These are phyloP conservation scores for Chaetops frenatus DNA, from an alignment of 2,113 vertebrate species.

Conservation along the genomic window DNA sequence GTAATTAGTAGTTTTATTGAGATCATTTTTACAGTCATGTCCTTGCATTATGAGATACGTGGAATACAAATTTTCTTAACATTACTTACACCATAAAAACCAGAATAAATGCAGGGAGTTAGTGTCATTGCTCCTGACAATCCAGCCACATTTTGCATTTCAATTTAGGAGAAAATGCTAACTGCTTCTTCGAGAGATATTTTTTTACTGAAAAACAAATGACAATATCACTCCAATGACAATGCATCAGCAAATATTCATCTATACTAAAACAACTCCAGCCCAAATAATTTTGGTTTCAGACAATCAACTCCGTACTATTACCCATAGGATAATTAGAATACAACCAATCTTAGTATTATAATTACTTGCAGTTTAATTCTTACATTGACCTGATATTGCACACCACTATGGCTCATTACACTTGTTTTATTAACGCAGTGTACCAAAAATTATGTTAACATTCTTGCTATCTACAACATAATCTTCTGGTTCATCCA, in stretches of 20 bases:
- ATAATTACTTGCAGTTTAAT: conserved; percentile 53
- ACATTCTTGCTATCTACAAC: conserved; percentile 25
- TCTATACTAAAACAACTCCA: not conserved
- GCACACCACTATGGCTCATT: conserved; percentile 46
- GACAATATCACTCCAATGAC: not conserved
- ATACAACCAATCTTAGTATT: conserved; percentile 38
- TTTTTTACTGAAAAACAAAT: not conserved
- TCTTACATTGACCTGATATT: conserved; percentile 39
- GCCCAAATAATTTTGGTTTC: conserved; percentile 9
- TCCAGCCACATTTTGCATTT: not conserved
- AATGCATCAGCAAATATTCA: not conserved
- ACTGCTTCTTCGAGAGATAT: not conserved
- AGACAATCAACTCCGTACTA: not conserved
- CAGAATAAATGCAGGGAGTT: not conserved
- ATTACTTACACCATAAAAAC: not conserved
- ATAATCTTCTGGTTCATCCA: conserved; percentile 35
- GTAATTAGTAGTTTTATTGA: not conserved
- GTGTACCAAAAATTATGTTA: conserved; percentile 48
- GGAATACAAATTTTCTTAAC: not conserved
- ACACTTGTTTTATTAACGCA: conserved; percentile 45
- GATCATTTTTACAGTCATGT: not conserved
- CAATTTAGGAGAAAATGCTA: not conserved
- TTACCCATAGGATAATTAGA: conserved; percentile 32
- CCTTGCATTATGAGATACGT: not conserved
- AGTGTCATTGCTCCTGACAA: not conserved